Conservation (phyloP, 2,797 vertebrate genomes). For the Pseudochirops cupreus region DNA sequence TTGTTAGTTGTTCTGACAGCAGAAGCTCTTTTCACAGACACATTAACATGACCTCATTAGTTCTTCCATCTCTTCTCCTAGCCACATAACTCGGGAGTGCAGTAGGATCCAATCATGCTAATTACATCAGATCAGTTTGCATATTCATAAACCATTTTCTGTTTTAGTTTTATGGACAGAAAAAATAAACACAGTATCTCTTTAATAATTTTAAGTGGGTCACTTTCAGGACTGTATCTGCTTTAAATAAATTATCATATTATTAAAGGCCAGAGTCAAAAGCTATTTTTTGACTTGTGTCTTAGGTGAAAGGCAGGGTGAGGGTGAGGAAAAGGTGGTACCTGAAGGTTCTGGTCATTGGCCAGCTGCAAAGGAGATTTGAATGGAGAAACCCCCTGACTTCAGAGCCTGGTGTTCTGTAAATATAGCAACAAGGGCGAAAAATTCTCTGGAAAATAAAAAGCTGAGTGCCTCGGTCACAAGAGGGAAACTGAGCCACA, state of each 20-base stretch:
- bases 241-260: slow-evolving; percentile 87
- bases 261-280: slow-evolving; percentile 79
- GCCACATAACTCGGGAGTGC: slow-evolving; percentile 84
- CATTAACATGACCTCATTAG: slow-evolving; percentile 89
- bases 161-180: slow-evolving; percentile 88
- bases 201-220: slow-evolving; percentile 90
- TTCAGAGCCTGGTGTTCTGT: slow-evolving; percentile 51
- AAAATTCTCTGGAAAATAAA: slow-evolving; percentile 62
- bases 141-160: slow-evolving; percentile 88
- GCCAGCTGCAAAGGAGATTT: slow-evolving; percentile 37
- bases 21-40: slow-evolving; percentile 85
- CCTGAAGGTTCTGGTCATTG: not conserved
- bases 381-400: slow-evolving; percentile 54
- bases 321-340: not conserved
- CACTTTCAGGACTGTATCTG: slow-evolving; percentile 85
- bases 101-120: slow-evolving; percentile 88
- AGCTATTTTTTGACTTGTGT: slow-evolving; percentile 78
- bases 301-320: slow-evolving; percentile 58
- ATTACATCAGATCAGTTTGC: slow-evolving; percentile 88
- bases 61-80: slow-evolving; percentile 84
- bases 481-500: not conserved
- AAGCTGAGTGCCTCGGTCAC: not conserved
- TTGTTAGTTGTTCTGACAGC: slow-evolving; percentile 80
- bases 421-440: slow-evolving; percentile 60
- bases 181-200: slow-evolving; percentile 86